phyloP scores from a whole-genome alignment of 2,888 invertebrate species.

The Metellina segmentata region DNA sequence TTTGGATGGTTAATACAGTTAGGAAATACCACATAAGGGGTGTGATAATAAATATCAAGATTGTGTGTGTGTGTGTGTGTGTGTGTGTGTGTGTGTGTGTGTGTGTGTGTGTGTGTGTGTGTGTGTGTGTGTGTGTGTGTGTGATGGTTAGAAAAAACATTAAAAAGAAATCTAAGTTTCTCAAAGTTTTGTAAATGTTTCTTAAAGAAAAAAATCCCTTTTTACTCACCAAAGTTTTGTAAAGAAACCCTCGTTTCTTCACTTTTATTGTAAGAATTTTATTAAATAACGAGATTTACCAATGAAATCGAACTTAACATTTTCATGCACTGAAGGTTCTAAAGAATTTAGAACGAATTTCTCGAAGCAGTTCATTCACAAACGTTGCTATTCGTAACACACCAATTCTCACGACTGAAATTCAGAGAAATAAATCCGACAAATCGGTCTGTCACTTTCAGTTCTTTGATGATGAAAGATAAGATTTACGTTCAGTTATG shows the following conservation, averaged over 20 bases:
- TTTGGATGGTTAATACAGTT: no score
- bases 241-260: not conserved
- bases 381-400: not conserved
- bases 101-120: no score
- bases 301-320: not conserved
- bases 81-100: no score
- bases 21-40: no score
- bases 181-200: no score
- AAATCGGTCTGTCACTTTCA: not conserved
- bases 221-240: no score
- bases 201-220: no score
- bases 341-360: not conserved
- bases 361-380: not conserved
- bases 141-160: no score
- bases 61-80: no score
- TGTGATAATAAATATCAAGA: no score
- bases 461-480: not conserved
- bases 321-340: not conserved
- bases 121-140: no score
- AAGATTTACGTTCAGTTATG: not conserved
- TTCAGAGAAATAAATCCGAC: not conserved
- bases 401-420: not conserved
- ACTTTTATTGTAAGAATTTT: not conserved
- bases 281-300: not conserved
- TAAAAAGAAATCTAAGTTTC: no score